These are phyloP conservation scores for Agrochola lychnidis DNA, from an alignment of 2,888 invertebrate genomes.

Conservation along the genomic window DNA sequence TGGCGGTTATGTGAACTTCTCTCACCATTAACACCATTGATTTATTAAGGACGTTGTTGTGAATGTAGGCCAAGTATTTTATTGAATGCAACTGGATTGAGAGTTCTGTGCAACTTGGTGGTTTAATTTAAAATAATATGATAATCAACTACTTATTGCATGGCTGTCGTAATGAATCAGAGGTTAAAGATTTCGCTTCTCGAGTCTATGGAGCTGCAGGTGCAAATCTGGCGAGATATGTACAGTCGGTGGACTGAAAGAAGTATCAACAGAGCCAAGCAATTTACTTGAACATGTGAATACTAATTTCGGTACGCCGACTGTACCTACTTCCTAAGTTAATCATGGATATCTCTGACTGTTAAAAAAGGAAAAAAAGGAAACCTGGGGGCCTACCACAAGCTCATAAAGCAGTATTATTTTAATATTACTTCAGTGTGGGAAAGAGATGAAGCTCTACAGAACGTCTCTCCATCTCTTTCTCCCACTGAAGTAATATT, in stretches of 20 bases:
- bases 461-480: too few species aligned
- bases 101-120: background rate
- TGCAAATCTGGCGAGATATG: background rate
- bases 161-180: too few species aligned
- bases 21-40: slow-evolving; percentile 35
- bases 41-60: slow-evolving; percentile 28
- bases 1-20: slow-evolving; percentile 24
- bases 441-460: too few species aligned
- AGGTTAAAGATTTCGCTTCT: background rate
- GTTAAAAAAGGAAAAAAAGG: background rate
- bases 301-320: background rate
- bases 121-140: slow-evolving; percentile 1
- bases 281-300: background rate
- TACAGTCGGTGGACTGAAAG: background rate
- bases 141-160: background rate
- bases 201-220: background rate
- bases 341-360: background rate
- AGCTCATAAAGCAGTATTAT: too few species aligned
- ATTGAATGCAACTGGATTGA: slow-evolving; percentile 22
- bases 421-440: too few species aligned
- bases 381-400: too few species aligned
- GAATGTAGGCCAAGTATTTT: slow-evolving; percentile 35
- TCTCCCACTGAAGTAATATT: too few species aligned
- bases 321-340: background rate
- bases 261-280: background rate